phyloP scores from a whole-genome alignment of 2,888 invertebrate genomes.

The Lapara coniferarum region DNA sequence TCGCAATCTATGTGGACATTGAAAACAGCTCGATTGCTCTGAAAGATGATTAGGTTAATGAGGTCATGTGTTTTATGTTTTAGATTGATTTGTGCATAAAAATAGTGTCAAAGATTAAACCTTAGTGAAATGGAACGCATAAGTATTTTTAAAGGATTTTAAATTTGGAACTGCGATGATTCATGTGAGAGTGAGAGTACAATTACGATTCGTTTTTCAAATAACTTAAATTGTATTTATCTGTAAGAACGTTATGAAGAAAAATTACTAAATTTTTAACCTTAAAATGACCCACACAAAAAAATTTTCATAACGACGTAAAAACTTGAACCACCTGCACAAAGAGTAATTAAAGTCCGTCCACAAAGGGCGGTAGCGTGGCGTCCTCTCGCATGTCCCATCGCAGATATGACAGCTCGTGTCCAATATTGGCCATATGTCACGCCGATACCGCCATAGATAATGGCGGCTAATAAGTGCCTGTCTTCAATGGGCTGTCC shows the following conservation, averaged over 20 bases:
- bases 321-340: conserved; percentile 29
- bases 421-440: conserved; percentile 81
- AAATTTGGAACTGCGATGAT: not conserved
- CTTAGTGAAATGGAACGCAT: not conserved
- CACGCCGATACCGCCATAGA: conserved; percentile 77
- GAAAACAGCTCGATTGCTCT: conserved; percentile 22
- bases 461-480: conserved; percentile 81
- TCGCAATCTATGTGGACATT: conserved; percentile 51
- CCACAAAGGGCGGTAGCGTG: conserved; percentile 61
- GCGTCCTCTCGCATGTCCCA: conserved; percentile 66
- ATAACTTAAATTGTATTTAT: no score
- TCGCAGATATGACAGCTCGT: conserved; percentile 62
- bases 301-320: not conserved
- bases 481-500: conserved; percentile 67
- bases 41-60: conserved; percentile 18
- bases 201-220: no score
- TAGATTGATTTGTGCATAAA: conserved; percentile 1
- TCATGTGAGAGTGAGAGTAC: no score
- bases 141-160: no score
- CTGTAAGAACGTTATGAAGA: no score
- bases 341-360: conserved; percentile 71
- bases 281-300: not conserved
- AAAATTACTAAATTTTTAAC: no score
- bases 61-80: conserved; percentile 11
- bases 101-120: not conserved